Evolutionary conservation across 2,113 vertebrate species (phyloP).

Genomic region (Ptilorrhoa leucosticta): DNA sequence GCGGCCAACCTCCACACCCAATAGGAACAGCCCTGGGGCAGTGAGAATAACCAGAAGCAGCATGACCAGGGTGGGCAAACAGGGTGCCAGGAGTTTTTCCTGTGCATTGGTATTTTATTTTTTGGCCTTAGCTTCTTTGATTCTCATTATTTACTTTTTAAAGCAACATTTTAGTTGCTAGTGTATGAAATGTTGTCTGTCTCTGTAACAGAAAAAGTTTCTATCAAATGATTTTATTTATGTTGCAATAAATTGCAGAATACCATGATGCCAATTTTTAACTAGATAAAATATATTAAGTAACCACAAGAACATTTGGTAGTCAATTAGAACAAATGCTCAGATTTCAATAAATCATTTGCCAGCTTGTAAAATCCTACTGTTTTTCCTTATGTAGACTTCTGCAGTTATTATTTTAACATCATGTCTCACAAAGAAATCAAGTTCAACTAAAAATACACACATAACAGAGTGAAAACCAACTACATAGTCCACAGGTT

Average conservation of each 20-base stretch:
- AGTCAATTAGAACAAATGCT: neutral
- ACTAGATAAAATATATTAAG: neutral
- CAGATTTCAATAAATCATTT: neutral
- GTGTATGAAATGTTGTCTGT: neutral
- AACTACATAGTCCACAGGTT: neutral
- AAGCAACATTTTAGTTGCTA: neutral
- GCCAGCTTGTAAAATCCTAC: neutral
- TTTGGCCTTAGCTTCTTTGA: neutral
- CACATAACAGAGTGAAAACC: neutral
- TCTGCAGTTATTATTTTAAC: neutral
- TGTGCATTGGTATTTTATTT: neutral
- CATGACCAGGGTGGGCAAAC: neutral
- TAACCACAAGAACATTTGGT: neutral
- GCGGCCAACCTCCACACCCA: accelerated
- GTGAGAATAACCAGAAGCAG: neutral
- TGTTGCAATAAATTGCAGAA: neutral
- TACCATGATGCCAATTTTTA: neutral
- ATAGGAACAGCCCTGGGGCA: neutral
- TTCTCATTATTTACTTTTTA: neutral
- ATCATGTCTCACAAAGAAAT: neutral
- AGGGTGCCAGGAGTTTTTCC: neutral
- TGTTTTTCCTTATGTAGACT: neutral
- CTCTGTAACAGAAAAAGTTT: neutral
- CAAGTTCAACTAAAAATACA: neutral
- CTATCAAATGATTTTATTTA: neutral